Percentiles rank a stretch among this genome's conserved stretches.
Conservation (phyloP, 2,797 vertebrate species). For the Rhinoraja longicauda region DNA sequence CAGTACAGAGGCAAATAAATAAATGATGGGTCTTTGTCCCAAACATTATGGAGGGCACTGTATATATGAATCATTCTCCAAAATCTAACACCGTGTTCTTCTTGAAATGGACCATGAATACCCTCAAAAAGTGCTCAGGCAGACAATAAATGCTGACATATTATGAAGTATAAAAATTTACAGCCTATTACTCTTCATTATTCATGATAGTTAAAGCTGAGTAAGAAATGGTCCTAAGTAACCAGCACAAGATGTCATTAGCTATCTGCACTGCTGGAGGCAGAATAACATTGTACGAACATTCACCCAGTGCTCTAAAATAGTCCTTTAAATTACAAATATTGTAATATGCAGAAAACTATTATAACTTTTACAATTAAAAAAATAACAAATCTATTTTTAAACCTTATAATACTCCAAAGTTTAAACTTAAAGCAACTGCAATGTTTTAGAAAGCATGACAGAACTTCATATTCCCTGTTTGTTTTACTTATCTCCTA, state of each 20-base stretch:
- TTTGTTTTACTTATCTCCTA: constrained; percentile 16
- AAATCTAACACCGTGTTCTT: background rate
- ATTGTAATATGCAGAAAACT: background rate
- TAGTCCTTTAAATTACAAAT: background rate
- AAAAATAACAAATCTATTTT: no score
- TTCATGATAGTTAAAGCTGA: background rate
- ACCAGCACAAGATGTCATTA: background rate
- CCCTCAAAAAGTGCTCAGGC: background rate
- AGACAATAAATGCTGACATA: no score
- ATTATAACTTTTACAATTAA: background rate
- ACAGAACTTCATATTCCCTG: background rate
- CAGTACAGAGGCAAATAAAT: no score
- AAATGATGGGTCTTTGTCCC: no score
- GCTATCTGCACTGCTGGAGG: background rate
- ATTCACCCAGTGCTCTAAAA: background rate
- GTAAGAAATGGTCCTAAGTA: background rate
- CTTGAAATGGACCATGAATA: background rate
- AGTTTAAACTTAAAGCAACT: background rate
- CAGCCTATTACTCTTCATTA: background rate
- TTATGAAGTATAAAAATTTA: background rate
- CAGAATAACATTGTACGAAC: background rate
- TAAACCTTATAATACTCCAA: no score
- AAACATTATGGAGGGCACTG: no score
- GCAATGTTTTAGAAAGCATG: background rate
- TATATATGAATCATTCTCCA: background rate